Evolutionary conservation across 2,888 invertebrate species (phyloP).

Genomic region (Arrhopalites spinosus): DNA sequence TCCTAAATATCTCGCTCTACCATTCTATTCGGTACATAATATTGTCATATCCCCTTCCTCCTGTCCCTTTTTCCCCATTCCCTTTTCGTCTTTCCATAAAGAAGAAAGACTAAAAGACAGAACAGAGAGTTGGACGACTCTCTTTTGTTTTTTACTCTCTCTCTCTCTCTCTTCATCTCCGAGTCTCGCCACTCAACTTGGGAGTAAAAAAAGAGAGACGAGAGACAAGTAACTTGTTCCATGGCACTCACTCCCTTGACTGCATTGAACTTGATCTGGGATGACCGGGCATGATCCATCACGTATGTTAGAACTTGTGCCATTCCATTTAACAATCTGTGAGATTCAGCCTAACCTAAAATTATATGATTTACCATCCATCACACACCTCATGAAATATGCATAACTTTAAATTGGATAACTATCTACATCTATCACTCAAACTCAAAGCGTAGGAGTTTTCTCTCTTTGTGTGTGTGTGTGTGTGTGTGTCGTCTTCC

Average conservation of each 20-base stretch:
- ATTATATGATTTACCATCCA: too few relatives aligned
- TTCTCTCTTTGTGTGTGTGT: neutral
- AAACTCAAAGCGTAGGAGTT: too few relatives aligned
- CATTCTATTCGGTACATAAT: neutral
- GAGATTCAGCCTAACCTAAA: too few relatives aligned
- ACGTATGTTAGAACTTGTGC: slow-evolving; percentile 4
- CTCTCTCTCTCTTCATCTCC: neutral
- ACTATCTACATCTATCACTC: too few relatives aligned
- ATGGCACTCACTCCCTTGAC: neutral
- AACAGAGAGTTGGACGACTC: too few relatives aligned
- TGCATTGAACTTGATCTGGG: slow-evolving; percentile 9
- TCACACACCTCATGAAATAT: too few relatives aligned
- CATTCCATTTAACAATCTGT: slow-evolving; percentile 14
- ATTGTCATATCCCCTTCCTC: neutral
- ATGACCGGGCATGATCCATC: slow-evolving; percentile 16
- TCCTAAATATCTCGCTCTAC: slow-evolving; percentile 24
- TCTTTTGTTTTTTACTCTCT: neutral
- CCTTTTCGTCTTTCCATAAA: neutral
- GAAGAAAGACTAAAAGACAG: neutral
- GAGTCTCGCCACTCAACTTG: neutral
- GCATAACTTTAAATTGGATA: too few relatives aligned
- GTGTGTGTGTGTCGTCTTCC: neutral
- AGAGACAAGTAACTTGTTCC: neutral
- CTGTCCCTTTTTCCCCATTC: neutral
- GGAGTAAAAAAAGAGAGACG: too few relatives aligned